Base-by-base conservation (phyloP, 1,140 invertebrate genomes). In the Ips nitidus region DNA sequence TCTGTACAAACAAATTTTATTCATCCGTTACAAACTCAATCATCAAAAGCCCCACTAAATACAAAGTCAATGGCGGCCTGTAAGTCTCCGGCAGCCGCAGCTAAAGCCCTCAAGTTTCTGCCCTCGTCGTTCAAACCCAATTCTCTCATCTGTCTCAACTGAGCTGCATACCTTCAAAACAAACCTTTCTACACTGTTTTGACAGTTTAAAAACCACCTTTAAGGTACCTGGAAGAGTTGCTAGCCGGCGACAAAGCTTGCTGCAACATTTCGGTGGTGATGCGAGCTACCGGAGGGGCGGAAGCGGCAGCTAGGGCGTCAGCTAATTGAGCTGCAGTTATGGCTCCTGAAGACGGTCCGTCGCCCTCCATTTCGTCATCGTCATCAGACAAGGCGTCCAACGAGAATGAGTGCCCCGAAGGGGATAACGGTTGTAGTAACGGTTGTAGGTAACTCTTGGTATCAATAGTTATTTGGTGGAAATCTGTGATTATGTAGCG, bases 41-140 rank as follows among this genome's bases (percentile, higher is more conserved):
- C 74, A 52, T 75, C 75, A 40, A 78, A 73, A 65, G 64, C 73
- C 45, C 75, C 74, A 70, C 71, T 76, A 66, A 93, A 87, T 8
- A 94, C 85, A 50, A 91, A 80, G 78, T 95, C 93, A 47, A 96
- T 90, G 7, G 94, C 94, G 56, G 91, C 91, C 80, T 94, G 93
- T 2, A 96, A 89, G 82, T 95, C 91, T 2, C 94, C 93, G 78
- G 89, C 89, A 4, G 93, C 91, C 22, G 92, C 85, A 71, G 88
- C 87, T 41, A 96, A 81, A 37, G 92, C 94, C 82, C 90, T 89
- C 40, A 97, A 80, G 81, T 97, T 98, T 37, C 91, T 84, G 53
- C 90, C 87, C 74, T 94, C 88, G 81, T 98, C 90, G 1, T 88
- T 84, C 75, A 98, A 90, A 52, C 95, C 95, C 88, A 98, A 92